Conservation (phyloP, 2,797 vertebrate genomes). For the Caiman crocodilus region DNA sequence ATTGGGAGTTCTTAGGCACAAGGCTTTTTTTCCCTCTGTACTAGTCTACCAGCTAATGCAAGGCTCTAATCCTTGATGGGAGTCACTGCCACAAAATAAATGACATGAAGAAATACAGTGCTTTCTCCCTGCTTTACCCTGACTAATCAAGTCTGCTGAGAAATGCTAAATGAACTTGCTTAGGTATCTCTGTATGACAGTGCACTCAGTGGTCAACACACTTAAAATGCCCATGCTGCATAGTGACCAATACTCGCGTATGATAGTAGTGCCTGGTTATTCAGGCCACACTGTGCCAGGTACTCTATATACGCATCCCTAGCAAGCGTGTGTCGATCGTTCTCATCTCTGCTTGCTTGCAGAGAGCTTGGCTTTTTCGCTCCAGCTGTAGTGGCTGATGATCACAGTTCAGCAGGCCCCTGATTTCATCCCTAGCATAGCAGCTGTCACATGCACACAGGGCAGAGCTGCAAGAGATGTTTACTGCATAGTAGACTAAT, state of each 20-base stretch:
- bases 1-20: too few relatives aligned
- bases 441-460: neutral
- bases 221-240: too few relatives aligned
- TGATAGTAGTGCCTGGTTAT: neutral
- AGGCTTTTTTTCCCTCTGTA: neutral
- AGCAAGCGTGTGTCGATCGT: neutral
- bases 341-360: neutral
- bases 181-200: too few relatives aligned
- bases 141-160: too few relatives aligned
- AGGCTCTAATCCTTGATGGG: neutral
- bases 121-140: neutral
- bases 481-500: too few relatives aligned
- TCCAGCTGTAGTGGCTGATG: neutral
- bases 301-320: neutral
- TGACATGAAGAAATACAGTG: neutral
- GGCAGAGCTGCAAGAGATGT: too few relatives aligned
- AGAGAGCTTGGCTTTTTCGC: neutral
- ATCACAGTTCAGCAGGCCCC: constrained; percentile 5
- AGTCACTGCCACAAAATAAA: neutral
- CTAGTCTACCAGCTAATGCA: neutral
- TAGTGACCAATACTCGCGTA: neutral
- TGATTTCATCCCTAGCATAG: neutral
- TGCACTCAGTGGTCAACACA: too few relatives aligned
- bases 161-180: too few relatives aligned
- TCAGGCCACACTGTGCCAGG: neutral